phyloP scores from a whole-genome alignment of 2,888 invertebrate genomes.

The Hanleya hanleyi region DNA sequence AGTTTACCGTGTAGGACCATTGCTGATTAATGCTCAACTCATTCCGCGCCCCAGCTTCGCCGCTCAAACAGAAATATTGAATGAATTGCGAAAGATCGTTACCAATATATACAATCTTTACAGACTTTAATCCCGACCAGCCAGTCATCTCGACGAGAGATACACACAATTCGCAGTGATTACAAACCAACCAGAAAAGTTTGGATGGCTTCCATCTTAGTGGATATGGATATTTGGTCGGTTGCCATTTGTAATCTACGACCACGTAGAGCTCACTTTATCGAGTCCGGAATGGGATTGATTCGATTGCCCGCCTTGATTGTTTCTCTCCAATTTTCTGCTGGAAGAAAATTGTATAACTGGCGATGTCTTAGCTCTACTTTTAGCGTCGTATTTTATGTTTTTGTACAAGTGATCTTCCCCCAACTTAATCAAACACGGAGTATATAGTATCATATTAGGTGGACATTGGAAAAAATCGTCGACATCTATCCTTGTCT shows the following conservation, averaged over 20 bases:
- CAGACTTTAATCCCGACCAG: background rate
- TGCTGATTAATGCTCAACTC: background rate
- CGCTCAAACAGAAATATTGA: conserved; percentile 11
- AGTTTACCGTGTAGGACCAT: background rate
- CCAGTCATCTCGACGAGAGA: background rate
- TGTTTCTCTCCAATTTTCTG: background rate
- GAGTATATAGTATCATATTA: too few species aligned
- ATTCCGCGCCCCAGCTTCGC: background rate
- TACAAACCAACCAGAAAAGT: background rate
- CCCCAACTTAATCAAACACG: too few species aligned
- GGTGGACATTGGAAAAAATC: too few species aligned
- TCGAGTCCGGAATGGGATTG: background rate
- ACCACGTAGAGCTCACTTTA: background rate
- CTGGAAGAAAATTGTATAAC: background rate
- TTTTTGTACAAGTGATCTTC: too few species aligned
- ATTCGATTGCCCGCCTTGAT: background rate
- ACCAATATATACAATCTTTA: conserved; percentile 5
- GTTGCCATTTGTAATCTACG: too few species aligned
- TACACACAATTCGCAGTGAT: background rate
- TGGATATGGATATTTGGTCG: too few species aligned
- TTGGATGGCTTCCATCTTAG: too few species aligned
- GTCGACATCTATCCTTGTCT: too few species aligned
- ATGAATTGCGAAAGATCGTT: conserved; percentile 1
- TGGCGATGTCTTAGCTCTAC: too few species aligned
- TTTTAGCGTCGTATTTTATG: too few species aligned